A percentile compares a stretch with the other conserved stretches of the same genome.
Evolutionary conservation across 2,888 invertebrate genomes (phyloP).

Genomic region (Lissonota sp.): DNA sequence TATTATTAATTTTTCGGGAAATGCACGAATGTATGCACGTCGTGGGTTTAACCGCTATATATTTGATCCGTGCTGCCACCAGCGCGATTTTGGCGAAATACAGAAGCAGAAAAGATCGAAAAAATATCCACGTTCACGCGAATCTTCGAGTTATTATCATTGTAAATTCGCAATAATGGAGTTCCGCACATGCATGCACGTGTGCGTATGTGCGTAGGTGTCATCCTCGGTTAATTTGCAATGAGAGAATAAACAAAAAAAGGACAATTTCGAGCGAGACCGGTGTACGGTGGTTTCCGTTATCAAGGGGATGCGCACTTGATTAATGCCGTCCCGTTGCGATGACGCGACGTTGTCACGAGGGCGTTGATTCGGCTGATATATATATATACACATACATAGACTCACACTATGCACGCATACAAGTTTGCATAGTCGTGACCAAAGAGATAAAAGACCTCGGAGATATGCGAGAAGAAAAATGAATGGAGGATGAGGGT

Average conservation of each 20-base stretch:
- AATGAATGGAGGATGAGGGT: not conserved
- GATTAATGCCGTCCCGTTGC: conserved; percentile 61
- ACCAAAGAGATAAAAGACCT: conserved; percentile 8
- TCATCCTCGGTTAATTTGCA: not conserved
- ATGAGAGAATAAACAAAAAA: not conserved
- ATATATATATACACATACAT: not conserved
- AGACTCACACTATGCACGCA: not conserved
- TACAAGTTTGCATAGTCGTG: not conserved
- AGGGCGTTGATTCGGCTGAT: conserved; percentile 56
- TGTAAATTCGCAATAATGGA: not conserved
- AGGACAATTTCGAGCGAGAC: conserved; percentile 11
- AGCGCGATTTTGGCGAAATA: not conserved
- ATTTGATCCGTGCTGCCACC: not conserved
- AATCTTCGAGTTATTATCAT: not conserved
- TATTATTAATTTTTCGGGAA: not conserved
- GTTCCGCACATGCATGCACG: not conserved
- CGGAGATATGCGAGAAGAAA: conserved; percentile 11
- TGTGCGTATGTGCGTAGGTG: too few species aligned
- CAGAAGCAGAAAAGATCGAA: conserved; percentile 34
- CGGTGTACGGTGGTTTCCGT: conserved; percentile 38
- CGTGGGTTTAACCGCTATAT: conserved; percentile 47
- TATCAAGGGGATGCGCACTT: conserved; percentile 33
- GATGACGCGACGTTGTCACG: conserved; percentile 59
- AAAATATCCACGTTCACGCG: not conserved
- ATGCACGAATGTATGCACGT: not conserved